These are phyloP conservation scores for Falco concolor DNA, from an alignment of 2,797 vertebrate genomes.

Conservation along the genomic window DNA sequence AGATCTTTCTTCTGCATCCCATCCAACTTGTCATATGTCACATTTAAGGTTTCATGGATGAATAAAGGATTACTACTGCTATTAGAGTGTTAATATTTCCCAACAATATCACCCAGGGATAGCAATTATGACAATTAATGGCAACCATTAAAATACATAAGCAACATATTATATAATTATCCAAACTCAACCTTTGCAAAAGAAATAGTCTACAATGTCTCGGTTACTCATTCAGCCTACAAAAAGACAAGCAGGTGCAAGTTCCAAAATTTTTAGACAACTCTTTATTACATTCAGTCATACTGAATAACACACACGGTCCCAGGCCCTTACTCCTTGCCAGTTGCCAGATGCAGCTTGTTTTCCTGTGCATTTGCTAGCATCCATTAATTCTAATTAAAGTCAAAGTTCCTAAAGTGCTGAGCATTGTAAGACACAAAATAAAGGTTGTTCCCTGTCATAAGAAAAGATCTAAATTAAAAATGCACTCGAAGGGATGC, in stretches of 20 bases:
- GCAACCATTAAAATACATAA: conserved; percentile 7
- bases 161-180: neutral
- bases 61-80: neutral
- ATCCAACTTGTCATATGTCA: neutral
- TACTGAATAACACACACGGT: neutral
- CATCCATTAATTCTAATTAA: neutral
- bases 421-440: neutral
- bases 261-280: neutral
- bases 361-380: neutral
- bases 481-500: neutral
- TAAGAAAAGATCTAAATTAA: neutral
- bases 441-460: neutral
- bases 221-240: neutral
- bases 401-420: neutral
- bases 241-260: neutral
- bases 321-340: neutral
- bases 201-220: neutral
- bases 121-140: neutral
- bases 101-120: neutral
- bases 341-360: neutral
- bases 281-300: neutral
- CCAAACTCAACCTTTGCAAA: neutral
- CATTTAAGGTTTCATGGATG: neutral
- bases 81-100: neutral
- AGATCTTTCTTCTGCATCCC: neutral